Conservation (phyloP, 2,888 invertebrate genomes). For the Yponomeuta sedellus region DNA sequence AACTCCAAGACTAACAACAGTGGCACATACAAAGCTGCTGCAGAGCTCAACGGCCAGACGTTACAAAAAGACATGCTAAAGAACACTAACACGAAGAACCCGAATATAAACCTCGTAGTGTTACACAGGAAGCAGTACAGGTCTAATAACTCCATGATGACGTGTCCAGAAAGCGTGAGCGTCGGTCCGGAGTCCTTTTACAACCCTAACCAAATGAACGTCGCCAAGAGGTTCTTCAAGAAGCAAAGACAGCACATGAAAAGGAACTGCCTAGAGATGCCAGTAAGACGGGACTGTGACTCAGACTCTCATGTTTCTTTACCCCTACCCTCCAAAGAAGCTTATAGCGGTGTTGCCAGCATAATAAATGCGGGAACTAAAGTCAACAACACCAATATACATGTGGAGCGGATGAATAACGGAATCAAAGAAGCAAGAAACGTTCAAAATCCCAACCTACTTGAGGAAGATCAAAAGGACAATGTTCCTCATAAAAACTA, state of each 20-base stretch:
- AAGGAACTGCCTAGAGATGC: constrained; percentile 82
- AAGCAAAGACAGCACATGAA: constrained; percentile 86
- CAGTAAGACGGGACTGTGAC: constrained; percentile 77
- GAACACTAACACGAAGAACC: constrained; percentile 68
- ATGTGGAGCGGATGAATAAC: constrained; percentile 77
- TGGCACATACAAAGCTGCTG: constrained; percentile 78
- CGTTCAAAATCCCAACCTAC: constrained; percentile 78
- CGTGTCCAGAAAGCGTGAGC: constrained; percentile 73
- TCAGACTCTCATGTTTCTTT: constrained; percentile 67
- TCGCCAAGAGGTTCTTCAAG: constrained; percentile 94
- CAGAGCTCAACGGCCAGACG: constrained; percentile 77
- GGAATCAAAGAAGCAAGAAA: constrained; percentile 76
- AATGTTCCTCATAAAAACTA: constrained; percentile 56
- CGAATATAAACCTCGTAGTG: constrained; percentile 82
- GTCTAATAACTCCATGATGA: constrained; percentile 80
- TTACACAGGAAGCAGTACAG: constrained; percentile 84
- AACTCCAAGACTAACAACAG: constrained; percentile 81
- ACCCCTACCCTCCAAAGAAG: constrained; percentile 67
- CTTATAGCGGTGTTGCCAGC: constrained; percentile 73
- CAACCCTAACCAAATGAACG: constrained; percentile 95
- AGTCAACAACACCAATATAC: constrained; percentile 88
- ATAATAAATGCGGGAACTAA: constrained; percentile 84
- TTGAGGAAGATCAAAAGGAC: constrained; percentile 79
- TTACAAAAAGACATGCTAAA: constrained; percentile 54
- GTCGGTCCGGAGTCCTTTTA: constrained; percentile 88